phyloP scores from a whole-genome alignment of 2,113 vertebrate genomes.

The Dryoscopus gambensis region DNA sequence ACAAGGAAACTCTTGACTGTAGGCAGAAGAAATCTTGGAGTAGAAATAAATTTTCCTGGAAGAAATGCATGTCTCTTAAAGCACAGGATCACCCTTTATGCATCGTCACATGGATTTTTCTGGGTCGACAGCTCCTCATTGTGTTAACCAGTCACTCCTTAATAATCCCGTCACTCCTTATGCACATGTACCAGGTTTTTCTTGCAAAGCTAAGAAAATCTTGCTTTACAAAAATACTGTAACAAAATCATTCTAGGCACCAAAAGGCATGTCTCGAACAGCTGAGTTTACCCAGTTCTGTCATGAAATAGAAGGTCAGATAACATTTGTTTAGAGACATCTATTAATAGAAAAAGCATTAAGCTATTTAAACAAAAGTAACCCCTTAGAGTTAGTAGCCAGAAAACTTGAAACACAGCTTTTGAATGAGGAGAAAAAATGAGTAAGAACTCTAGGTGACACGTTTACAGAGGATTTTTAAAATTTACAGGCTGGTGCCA shows the following conservation, averaged over 20 bases:
- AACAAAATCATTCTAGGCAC: neutral
- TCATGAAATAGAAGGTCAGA: neutral
- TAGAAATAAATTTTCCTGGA: neutral
- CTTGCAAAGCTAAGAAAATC: neutral
- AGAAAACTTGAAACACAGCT: neutral
- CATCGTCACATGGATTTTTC: neutral
- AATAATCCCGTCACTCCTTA: neutral
- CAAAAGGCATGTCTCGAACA: neutral
- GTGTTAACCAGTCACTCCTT: neutral
- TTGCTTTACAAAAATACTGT: neutral
- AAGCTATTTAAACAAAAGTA: conserved; percentile 17
- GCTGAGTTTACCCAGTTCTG: conserved; percentile 14
- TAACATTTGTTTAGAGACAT: conserved; percentile 16
- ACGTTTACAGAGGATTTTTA: neutral
- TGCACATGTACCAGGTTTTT: neutral
- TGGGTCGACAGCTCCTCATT: neutral
- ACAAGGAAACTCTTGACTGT: neutral
- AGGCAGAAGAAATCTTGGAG: neutral
- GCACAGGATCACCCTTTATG: neutral
- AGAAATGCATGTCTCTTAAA: neutral
- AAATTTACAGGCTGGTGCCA: neutral
- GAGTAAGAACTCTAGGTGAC: neutral
- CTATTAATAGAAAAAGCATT: conserved; percentile 48
- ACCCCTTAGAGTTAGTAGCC: neutral
- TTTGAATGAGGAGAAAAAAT: neutral